Evolutionary conservation across 2,113 vertebrate species (phyloP).

Genomic region (Pomatostomus ruficeps): DNA sequence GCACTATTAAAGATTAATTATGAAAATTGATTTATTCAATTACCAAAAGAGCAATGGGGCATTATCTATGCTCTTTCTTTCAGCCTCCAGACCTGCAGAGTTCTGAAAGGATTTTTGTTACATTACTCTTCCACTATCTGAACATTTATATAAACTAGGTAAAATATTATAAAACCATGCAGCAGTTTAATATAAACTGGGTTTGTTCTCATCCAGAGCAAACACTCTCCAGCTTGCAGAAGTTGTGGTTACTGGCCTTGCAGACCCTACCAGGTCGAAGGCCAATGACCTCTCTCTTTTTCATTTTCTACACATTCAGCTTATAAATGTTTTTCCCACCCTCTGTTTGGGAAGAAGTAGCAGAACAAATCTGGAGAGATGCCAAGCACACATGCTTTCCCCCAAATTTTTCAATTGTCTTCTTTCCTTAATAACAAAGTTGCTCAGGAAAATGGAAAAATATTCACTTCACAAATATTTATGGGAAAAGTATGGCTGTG

Average conservation of each 20-base stretch:
- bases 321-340: neutral
- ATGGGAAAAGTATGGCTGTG: neutral
- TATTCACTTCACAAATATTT: neutral
- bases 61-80: neutral
- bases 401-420: neutral
- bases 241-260: neutral
- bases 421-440: neutral
- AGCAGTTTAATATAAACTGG: neutral
- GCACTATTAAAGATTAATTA: conserved; percentile 62
- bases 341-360: neutral
- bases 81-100: conserved; percentile 2
- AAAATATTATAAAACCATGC: conserved; percentile 23
- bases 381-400: neutral
- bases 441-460: neutral
- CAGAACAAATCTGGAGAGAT: neutral
- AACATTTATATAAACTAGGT: conserved; percentile 30
- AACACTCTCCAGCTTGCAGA: neutral
- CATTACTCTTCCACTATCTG: conserved; percentile 15
- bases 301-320: neutral
- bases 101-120: conserved; percentile 51
- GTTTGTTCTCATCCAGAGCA: neutral
- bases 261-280: neutral
- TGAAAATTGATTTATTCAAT: conserved; percentile 53
- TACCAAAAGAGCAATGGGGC: conserved; percentile 34
- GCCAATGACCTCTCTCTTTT: neutral